Base-by-base conservation (phyloP, 2,888 invertebrate species). In the Adela reaumurella region DNA sequence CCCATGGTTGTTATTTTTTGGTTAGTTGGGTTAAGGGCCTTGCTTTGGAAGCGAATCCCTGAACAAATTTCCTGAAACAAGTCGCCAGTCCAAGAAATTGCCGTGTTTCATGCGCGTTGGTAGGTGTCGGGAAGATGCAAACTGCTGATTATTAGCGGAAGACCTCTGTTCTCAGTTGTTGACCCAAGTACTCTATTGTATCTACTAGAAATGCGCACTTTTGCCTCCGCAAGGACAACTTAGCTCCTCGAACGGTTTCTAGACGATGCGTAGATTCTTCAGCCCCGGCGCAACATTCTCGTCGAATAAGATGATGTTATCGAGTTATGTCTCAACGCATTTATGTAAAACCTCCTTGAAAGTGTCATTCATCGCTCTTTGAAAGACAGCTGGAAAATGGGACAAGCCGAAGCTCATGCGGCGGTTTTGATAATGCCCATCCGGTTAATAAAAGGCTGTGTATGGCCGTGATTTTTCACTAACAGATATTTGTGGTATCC, bases 401-500 rank as follows among this genome's bases (percentile, higher is more conserved):
- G 44, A 43, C 11, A 56, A 43, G 2, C 56, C n/a, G 46, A 58
- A 58, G 1, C 55, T 54, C 43, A 51, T 52, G 48, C 51, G 53
- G 2, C 45, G n/a, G 42, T 59, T 61, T 10, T 63, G 57, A 43
- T 53, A 63, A 19, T 59, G 59, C 1, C 60, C 58, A 17, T 55
- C 55, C 1, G 58, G 59, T 0, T 58, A 60, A 0, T 62, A 54
- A 49, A 65, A 63, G 1, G 61, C 56, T 0, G 62, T 64, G 41
- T 57, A 58, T 44, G 19, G n/a, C n/a, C 51, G 48, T 19, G 59
- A 56, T 6, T 49, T 47, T 20, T 57, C 46, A 10, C 57, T 50
- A 16, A 67, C 49, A 3, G 55, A 54, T 0, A 67, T 58, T 48
- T 67, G 65, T 65, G 65, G 50, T 63, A 64, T 0, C 62, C 62